Evolutionary conservation across 2,797 vertebrate species (phyloP).

Genomic region (Oryzias dopingdopingensis): DNA sequence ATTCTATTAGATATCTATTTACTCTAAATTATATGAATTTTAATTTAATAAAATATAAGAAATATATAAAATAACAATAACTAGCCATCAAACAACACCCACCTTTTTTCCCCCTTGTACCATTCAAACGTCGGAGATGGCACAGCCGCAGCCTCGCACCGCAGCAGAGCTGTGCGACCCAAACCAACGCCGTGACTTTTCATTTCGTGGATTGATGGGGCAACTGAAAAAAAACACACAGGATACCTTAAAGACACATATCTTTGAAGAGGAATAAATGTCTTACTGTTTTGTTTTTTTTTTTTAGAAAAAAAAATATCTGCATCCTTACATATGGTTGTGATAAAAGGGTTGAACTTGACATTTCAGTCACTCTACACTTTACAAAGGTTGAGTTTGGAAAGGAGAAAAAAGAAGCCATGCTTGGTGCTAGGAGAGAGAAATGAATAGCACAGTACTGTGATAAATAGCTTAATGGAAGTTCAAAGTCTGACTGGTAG

Average conservation of each 20-base stretch:
- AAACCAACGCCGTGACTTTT: conserved; percentile 87
- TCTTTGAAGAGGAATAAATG: not conserved
- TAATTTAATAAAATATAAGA: too few species aligned
- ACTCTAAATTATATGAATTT: too few species aligned
- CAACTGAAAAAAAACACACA: conserved; percentile 76
- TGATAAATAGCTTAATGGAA: conserved; percentile 80
- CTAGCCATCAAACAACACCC: conserved; percentile 40
- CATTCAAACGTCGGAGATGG: conserved; percentile 92
- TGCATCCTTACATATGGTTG: too few species aligned
- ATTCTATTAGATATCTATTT: too few species aligned
- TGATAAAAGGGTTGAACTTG: conserved; percentile 24
- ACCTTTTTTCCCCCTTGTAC: conserved; percentile 98
- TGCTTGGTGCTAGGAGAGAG: conserved; percentile 56
- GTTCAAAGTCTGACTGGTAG: conserved; percentile 75
- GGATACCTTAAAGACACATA: conserved; percentile 8
- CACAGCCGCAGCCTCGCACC: conserved; percentile 94
- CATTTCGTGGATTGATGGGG: conserved; percentile 95
- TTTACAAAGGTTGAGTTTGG: conserved; percentile 28
- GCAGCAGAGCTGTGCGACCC: conserved; percentile 88
- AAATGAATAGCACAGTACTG: conserved; percentile 70
- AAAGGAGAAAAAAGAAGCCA: conserved; percentile 44
- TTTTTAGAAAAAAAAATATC: not conserved
- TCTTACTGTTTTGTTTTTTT: not conserved
- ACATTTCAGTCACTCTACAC: conserved; percentile 32
- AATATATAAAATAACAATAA: too few species aligned